phyloP scores from a whole-genome alignment of 1,140 invertebrate species.

The Nixonia krombeini region DNA sequence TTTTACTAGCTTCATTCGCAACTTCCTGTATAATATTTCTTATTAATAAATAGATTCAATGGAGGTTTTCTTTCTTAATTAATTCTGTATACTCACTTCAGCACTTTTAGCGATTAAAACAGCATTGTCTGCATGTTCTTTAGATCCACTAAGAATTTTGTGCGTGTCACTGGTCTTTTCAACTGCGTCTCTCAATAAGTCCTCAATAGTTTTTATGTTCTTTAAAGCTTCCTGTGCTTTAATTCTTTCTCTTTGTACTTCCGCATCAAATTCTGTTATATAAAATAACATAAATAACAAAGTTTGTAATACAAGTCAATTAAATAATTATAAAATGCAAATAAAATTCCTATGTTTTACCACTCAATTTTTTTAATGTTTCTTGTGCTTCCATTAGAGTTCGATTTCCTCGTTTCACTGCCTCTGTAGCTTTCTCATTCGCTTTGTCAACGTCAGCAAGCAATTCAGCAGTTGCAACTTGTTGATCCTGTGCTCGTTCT shows the following conservation, averaged over 20 bases:
- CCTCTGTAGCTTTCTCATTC: slow-evolving; percentile 82
- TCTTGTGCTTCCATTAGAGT: slow-evolving; percentile 89
- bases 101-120: slow-evolving; percentile 84
- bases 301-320: no score
- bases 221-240: slow-evolving; percentile 78
- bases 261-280: slow-evolving; percentile 90
- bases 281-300: slow-evolving; percentile 20
- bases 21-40: no score
- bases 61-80: no score
- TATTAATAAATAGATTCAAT: slow-evolving; percentile 25
- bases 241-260: slow-evolving; percentile 85
- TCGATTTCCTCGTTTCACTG: slow-evolving; percentile 86
- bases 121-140: slow-evolving; percentile 83
- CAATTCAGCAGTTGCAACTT: slow-evolving; percentile 77
- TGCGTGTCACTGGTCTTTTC: slow-evolving; percentile 78
- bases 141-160: slow-evolving; percentile 81
- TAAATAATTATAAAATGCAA: neutral
- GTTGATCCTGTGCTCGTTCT: slow-evolving; percentile 72
- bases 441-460: slow-evolving; percentile 80
- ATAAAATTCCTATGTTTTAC: slow-evolving; percentile 70
- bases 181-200: slow-evolving; percentile 72
- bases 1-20: slow-evolving; percentile 58
- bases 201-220: slow-evolving; percentile 75
- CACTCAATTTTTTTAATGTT: slow-evolving; percentile 86
- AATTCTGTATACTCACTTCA: slow-evolving; percentile 74